phyloP scores from a whole-genome alignment of 2,113 vertebrate species.

The Microcebus murinus region DNA sequence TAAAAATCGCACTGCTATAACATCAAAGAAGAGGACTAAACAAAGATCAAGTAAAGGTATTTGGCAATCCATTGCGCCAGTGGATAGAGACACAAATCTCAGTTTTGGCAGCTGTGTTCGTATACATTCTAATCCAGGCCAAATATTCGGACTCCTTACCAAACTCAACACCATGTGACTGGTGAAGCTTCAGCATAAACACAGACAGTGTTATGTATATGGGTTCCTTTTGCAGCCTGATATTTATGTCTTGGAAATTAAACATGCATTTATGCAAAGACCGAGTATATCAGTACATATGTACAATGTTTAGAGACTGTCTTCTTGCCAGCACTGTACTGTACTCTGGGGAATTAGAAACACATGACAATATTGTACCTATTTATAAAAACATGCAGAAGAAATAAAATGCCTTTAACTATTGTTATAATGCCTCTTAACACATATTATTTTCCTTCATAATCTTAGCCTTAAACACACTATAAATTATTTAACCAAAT shows the following conservation, averaged over 20 bases:
- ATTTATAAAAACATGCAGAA: not conserved
- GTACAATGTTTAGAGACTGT: not conserved
- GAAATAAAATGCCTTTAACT: not conserved
- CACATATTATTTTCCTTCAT: not conserved
- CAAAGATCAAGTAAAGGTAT: slow-evolving; percentile 34
- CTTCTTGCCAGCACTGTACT: not conserved
- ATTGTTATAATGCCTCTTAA: not conserved
- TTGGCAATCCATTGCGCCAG: slow-evolving; percentile 19
- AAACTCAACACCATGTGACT: not conserved
- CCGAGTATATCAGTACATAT: not conserved
- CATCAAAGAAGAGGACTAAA: slow-evolving; percentile 43
- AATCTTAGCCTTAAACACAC: not conserved
- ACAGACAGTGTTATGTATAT: not conserved
- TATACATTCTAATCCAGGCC: not conserved
- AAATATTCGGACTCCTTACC: not conserved
- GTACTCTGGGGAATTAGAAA: not conserved
- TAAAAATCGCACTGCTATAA: slow-evolving; percentile 16
- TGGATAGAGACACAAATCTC: not conserved
- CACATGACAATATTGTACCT: not conserved
- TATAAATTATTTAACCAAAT: slow-evolving; percentile 3
- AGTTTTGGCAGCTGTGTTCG: not conserved
- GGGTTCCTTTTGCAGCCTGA: slow-evolving; percentile 22
- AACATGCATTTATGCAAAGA: not conserved
- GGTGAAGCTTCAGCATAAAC: slow-evolving; percentile 51
- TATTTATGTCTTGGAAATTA: not conserved